Percentiles rank a stretch among this genome's conserved stretches.
These are phyloP conservation scores for Drosophila diplacantha DNA, from an alignment of 2,888 invertebrate species.

Conservation along the genomic window DNA sequence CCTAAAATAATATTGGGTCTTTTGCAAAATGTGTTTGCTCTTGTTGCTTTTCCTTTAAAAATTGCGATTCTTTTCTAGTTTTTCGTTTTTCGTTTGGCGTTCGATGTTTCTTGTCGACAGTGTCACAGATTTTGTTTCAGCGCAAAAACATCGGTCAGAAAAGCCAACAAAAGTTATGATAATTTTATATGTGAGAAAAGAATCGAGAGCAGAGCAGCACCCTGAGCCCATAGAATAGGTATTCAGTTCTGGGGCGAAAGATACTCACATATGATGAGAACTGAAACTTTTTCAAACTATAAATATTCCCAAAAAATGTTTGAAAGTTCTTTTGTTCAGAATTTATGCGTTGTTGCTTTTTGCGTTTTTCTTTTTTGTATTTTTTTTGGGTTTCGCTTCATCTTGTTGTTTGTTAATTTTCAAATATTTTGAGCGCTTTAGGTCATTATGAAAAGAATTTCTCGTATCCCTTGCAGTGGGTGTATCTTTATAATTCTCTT, in stretches of 20 bases:
- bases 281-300: constrained; percentile 54
- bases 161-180: constrained; percentile 54
- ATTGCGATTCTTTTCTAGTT: constrained; percentile 43
- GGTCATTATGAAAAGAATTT: constrained; percentile 63
- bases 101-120: constrained; percentile 57
- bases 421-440: constrained; percentile 46
- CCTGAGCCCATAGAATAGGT: constrained; percentile 10
- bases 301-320: constrained; percentile 60
- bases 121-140: constrained; percentile 71
- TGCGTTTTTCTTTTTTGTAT: constrained; percentile 4
- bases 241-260: constrained; percentile 12
- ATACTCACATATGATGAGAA: constrained; percentile 19
- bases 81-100: constrained; percentile 16
- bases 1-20: constrained; percentile 18
- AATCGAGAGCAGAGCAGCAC: constrained; percentile 23
- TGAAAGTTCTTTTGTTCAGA: constrained; percentile 41
- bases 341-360: constrained; percentile 24
- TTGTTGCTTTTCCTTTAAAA: constrained; percentile 47
- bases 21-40: constrained; percentile 44
- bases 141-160: constrained; percentile 23
- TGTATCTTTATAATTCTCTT: constrained; percentile 8
- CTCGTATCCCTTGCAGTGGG: constrained; percentile 30
- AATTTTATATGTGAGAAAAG: constrained; percentile 61
- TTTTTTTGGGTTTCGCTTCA: constrained; percentile 9
- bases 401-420: constrained; percentile 48